Base-by-base conservation (phyloP, 2,888 invertebrate genomes). In the Pheosia gnoma region DNA sequence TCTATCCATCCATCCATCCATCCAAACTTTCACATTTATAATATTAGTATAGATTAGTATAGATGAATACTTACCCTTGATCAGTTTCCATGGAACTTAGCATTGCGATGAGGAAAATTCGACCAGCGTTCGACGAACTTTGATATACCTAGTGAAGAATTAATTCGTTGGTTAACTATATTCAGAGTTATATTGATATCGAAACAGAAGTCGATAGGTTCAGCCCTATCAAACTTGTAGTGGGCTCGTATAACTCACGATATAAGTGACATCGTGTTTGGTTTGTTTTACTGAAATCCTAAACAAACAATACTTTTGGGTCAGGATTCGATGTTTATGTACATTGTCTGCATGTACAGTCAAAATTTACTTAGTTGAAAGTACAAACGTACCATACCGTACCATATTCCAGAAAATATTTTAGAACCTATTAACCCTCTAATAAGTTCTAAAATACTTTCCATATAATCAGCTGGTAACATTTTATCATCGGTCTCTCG, bases 231-330 rank as follows among this genome's bases (percentile, higher is more conserved):
- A 3, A 51, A 25, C 51, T 25, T 25, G 51, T 51, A 41, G 25
- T 25, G 25, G 51, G 25, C 38, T 57, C 47, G 52, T 11, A 52
- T 53, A 59, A 60, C 53, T 66, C 65, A 62, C 55, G 57, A 65
- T 59, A 59, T 59, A 51, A 66, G 25, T 25, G 2, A 25, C 37
- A 61, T 60, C 54, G 37, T 61, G 57, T 65, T 71, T 43, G 38
- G 56, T 58, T 69, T 67, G 63, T 66, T 64, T 71, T 70, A 71
- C 59, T 71, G 64, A 69, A 77, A 72, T 74, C 71, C 71, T 70
- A 74, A 74, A 65, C 65, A 72, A 75, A 73, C 64, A 68, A 60
- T 68, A 63, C 64, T 65, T 60, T 56, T 58, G 52, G 61, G 60
- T 60, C 62, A 58, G 57, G 62, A 61, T 61, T 25, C 11, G 56